Evolutionary conservation across 35 echinoderm and acorn worm species (phyloP).

Genomic region (Anneissia japonica): DNA sequence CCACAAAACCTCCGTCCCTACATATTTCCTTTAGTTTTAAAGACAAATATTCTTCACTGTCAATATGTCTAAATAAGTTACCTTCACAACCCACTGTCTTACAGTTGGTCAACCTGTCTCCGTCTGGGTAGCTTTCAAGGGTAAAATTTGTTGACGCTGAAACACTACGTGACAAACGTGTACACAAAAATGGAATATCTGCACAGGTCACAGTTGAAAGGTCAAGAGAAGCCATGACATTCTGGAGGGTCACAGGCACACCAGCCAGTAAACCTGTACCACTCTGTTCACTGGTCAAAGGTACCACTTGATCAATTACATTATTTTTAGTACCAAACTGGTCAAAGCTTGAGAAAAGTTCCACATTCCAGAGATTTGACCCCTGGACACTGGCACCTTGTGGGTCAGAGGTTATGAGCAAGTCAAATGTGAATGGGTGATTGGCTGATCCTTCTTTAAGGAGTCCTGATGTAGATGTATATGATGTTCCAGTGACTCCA

Average conservation of each 20-base stretch:
- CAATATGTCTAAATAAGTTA: no score
- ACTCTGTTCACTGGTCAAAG: neutral
- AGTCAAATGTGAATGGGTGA: slow-evolving; percentile 57
- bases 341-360: slow-evolving; percentile 56
- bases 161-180: slow-evolving; percentile 18
- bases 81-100: neutral
- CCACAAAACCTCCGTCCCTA: no score
- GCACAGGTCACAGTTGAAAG: slow-evolving; percentile 28
- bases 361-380: slow-evolving; percentile 58
- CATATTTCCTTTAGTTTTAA: no score
- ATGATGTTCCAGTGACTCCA: slow-evolving; percentile 30
- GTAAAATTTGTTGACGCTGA: slow-evolving; percentile 43
- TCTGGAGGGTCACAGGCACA: neutral
- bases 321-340: slow-evolving; percentile 25
- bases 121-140: slow-evolving; percentile 26
- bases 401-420: slow-evolving; percentile 27
- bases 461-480: slow-evolving; percentile 8
- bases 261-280: slow-evolving; percentile 24
- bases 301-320: neutral
- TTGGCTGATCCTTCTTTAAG: slow-evolving; percentile 24
- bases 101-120: slow-evolving; percentile 34
- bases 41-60: no score
- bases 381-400: slow-evolving; percentile 45
- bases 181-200: slow-evolving; percentile 61
- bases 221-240: slow-evolving; percentile 19